Evolutionary conservation across 1,140 invertebrate genomes (phyloP).

Genomic region (Lutraria rhynchaena): DNA sequence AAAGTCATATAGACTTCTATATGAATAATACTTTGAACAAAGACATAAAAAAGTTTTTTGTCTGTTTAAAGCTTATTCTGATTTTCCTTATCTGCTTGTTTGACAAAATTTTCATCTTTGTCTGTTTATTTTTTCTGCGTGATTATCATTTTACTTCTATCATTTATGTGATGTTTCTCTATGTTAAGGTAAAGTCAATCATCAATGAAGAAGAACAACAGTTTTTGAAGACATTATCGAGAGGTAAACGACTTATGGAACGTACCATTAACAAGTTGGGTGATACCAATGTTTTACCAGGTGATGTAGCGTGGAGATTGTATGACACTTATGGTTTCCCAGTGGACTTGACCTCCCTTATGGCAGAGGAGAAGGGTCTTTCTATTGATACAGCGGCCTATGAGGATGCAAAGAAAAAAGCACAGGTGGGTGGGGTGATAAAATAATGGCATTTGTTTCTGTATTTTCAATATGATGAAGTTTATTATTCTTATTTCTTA

Average conservation of each 20-base stretch:
- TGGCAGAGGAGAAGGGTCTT: slow-evolving; percentile 98
- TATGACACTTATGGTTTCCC: slow-evolving; percentile 99
- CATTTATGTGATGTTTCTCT: background rate
- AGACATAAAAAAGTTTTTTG: too few relatives aligned
- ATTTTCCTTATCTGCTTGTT: too few relatives aligned
- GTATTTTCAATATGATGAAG: too few relatives aligned
- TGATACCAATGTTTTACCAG: slow-evolving; percentile 86
- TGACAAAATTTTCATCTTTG: too few relatives aligned
- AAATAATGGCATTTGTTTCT: too few relatives aligned
- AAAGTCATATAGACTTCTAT: too few relatives aligned
- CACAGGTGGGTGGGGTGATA: slow-evolving; percentile 85
- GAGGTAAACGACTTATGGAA: slow-evolving; percentile 95
- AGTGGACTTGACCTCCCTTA: slow-evolving; percentile 97
- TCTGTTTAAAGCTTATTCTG: too few relatives aligned
- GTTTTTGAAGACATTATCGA: slow-evolving; percentile 97
- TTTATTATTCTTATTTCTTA: too few relatives aligned
- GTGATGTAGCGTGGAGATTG: slow-evolving; percentile 98
- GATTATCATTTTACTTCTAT: too few relatives aligned
- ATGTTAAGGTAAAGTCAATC: slow-evolving; percentile 86
- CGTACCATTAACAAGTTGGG: slow-evolving; percentile 94
- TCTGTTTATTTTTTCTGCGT: too few relatives aligned
- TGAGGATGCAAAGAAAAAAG: slow-evolving; percentile 95
- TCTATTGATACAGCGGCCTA: slow-evolving; percentile 93
- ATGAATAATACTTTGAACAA: too few relatives aligned
- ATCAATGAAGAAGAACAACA: slow-evolving; percentile 99